These are phyloP conservation scores for Lordiphosa fenestrarum DNA, from an alignment of 2,888 invertebrate genomes.

Conservation along the genomic window DNA sequence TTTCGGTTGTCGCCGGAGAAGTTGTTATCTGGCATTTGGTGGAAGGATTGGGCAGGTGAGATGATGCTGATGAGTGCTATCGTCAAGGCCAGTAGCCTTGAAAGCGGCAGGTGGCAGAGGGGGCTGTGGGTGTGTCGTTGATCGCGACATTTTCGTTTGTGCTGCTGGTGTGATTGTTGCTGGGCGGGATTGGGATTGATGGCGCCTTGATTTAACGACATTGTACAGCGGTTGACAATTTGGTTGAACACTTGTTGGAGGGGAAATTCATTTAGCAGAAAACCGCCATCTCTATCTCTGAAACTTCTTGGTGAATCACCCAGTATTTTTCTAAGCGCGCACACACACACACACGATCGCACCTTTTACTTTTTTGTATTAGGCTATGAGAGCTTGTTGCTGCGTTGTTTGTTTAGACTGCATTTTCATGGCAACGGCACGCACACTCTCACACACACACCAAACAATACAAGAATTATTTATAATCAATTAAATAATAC, in stretches of 20 bases:
- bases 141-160: constrained; percentile 55
- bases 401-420: constrained; percentile 56
- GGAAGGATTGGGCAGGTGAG: constrained; percentile 27
- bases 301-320: constrained; percentile 46
- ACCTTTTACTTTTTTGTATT: constrained; percentile 36
- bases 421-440: constrained; percentile 72
- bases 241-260: constrained; percentile 17
- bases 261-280: constrained; percentile 35
- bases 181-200: constrained; percentile 46
- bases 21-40: constrained; percentile 39
- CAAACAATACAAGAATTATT: neutral
- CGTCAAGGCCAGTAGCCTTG: constrained; percentile 7
- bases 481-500: constrained; percentile 22
- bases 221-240: constrained; percentile 54
- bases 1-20: constrained; percentile 87
- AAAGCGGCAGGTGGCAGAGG: constrained; percentile 10
- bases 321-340: constrained; percentile 44
- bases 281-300: constrained; percentile 38
- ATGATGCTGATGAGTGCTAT: constrained; percentile 17
- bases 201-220: constrained; percentile 45
- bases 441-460: constrained; percentile 18
- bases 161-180: constrained; percentile 60
- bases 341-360: constrained; percentile 9
- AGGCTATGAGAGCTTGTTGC: constrained; percentile 22
- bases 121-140: constrained; percentile 16